phyloP scores from a whole-genome alignment of 2,113 vertebrate genomes.

The Syngnathus floridae region DNA sequence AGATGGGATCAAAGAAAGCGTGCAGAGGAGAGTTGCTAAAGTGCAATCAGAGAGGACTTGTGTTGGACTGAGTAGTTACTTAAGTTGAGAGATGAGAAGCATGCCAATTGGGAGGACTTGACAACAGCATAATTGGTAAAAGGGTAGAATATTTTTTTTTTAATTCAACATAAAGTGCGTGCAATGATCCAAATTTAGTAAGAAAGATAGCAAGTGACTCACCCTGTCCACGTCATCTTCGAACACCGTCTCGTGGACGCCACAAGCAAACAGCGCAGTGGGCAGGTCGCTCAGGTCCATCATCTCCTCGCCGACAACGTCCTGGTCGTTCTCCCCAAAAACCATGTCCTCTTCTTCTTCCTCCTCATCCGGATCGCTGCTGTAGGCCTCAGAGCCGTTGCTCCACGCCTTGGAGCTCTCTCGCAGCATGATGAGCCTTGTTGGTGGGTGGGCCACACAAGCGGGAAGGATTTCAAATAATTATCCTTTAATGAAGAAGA shows the following conservation, averaged over 20 bases:
- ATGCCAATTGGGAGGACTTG: constrained; percentile 33
- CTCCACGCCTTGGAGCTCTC: constrained; percentile 80
- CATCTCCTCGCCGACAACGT: constrained; percentile 77
- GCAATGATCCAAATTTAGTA: constrained; percentile 16
- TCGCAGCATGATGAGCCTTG: constrained; percentile 72
- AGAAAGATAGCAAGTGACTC: constrained; percentile 31
- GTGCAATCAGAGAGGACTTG: constrained; percentile 9
- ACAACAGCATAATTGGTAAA: constrained; percentile 45
- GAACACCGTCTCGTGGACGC: constrained; percentile 82
- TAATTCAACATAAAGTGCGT: constrained; percentile 23
- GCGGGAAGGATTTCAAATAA: constrained; percentile 5
- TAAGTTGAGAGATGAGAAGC: constrained; percentile 14
- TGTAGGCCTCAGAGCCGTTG: constrained; percentile 82
- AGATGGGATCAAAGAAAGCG: constrained; percentile 38
- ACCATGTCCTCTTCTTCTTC: constrained; percentile 76
- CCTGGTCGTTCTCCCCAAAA: constrained; percentile 84
- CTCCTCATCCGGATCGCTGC: constrained; percentile 83
- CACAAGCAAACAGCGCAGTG: constrained; percentile 85
- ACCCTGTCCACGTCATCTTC: constrained; percentile 82
- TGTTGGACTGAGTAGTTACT: neutral
- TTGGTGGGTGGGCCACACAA: constrained; percentile 4
- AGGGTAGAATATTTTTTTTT: constrained; percentile 40
- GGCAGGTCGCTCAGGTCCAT: constrained; percentile 93
- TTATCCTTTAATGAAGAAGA: neutral
- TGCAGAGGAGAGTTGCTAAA: neutral